These are phyloP conservation scores for Cheilosia urbana DNA, from an alignment of 2,888 invertebrate genomes.

Conservation along the genomic window DNA sequence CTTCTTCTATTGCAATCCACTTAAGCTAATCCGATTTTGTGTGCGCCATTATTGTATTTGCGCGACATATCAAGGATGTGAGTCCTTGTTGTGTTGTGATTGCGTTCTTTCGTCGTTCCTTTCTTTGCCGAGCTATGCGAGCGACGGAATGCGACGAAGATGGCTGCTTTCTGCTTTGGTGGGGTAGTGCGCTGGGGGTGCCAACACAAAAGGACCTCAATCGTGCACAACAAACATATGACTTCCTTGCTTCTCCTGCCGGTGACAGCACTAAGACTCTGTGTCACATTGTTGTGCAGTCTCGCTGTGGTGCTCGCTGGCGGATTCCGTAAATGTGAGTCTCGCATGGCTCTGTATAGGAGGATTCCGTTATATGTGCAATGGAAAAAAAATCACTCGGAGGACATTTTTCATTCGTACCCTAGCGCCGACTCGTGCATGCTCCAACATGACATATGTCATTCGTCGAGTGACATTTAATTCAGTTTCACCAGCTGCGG, in stretches of 20 bases:
- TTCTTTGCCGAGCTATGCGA: conserved; percentile 46
- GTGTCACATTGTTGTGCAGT: conserved; percentile 63
- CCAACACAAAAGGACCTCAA: conserved; percentile 68
- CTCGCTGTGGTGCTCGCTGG: not conserved
- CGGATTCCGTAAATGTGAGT: conserved; percentile 35
- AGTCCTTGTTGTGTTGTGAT: conserved; percentile 74
- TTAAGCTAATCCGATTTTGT: conserved; percentile 76
- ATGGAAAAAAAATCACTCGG: conserved; percentile 42
- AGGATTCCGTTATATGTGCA: conserved; percentile 49
- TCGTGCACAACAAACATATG: conserved; percentile 65
- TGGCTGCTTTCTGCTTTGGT: not conserved
- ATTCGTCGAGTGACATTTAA: conserved; percentile 74
- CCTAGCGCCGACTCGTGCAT: not conserved
- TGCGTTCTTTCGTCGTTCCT: conserved; percentile 60
- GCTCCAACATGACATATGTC: conserved; percentile 61
- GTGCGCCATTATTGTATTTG: conserved; percentile 75
- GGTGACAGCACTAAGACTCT: conserved; percentile 58
- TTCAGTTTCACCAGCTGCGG: conserved; percentile 68
- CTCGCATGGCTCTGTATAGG: conserved; percentile 18
- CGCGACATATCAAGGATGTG: conserved; percentile 74
- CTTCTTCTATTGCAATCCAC: conserved; percentile 74
- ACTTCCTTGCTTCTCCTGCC: conserved; percentile 60
- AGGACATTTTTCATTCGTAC: conserved; percentile 61
- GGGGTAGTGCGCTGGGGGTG: conserved; percentile 6
- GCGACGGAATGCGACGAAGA: conserved; percentile 54